Evolutionary conservation across 1,140 invertebrate genomes (phyloP).

Genomic region (Apis cerana): DNA sequence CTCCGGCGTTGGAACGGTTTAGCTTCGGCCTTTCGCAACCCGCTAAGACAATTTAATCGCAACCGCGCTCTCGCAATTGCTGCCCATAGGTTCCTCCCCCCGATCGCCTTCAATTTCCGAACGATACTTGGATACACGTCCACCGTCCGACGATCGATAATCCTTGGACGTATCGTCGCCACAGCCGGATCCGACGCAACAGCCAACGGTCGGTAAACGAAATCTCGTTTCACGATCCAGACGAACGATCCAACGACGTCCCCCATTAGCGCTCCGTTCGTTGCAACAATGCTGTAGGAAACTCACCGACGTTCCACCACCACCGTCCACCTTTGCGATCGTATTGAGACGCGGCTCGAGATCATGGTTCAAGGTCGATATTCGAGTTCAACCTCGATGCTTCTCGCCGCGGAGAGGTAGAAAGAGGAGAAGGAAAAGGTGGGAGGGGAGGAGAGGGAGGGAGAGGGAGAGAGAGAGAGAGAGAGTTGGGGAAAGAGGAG

Average conservation of each 20-base stretch:
- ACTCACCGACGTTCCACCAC: neutral
- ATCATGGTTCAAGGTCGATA: slow-evolving; percentile 58
- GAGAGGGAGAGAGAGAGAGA: neutral
- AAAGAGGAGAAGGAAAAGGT: neutral
- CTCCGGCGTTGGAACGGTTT: neutral
- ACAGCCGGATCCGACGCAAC: neutral
- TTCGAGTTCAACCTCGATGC: slow-evolving; percentile 48
- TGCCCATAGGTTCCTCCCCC: neutral
- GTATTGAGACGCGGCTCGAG: neutral
- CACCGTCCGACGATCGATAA: too few species aligned
- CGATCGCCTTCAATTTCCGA: slow-evolving; percentile 17
- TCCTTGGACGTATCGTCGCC: neutral
- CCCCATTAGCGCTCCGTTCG: neutral
- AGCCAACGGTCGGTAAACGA: neutral
- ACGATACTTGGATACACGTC: neutral
- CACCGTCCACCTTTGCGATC: neutral
- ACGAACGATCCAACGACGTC: neutral
- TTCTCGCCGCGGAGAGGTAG: neutral
- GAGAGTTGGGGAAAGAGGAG: slow-evolving; percentile 5
- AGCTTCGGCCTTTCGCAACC: slow-evolving; percentile 16
- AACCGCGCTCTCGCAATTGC: slow-evolving; percentile 29
- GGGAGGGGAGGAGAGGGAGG: too few species aligned
- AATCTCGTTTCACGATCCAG: slow-evolving; percentile 14
- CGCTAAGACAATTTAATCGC: slow-evolving; percentile 41
- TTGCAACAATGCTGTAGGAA: slow-evolving; percentile 16